Evolutionary conservation across 1,140 invertebrate genomes (phyloP), one percentile per base, ranked within the genome.

Genomic region (Drosophila arizonae): DNA sequence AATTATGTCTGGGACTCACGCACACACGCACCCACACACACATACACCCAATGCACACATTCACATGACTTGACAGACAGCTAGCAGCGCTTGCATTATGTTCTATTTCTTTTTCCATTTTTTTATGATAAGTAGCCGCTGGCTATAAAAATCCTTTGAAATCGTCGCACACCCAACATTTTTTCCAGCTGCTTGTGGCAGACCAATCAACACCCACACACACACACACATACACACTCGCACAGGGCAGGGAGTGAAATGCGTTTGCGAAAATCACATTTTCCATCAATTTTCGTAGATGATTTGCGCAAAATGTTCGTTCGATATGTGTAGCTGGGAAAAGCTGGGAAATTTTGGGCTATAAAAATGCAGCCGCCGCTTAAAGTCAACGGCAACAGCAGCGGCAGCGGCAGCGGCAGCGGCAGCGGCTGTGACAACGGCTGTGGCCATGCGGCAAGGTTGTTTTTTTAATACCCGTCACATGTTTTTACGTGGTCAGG

Each of bases 41-140:
- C 82, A 77, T n/a, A 4, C 43, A 45, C 6, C 13, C n/a, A 45
- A 15, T 15, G 4, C 43, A 45, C 43, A 77, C 68, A 71, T 79
- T 68, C 82, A 77, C 77, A 84, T 87, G 79, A 84, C 74, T 88
- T 88, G 84, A 77, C 84, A 86, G 81, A 78, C 81, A 79, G 69
- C 66, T 56, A 62, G 75, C 72, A 72, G 67, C 62, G 63, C 43
- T 72, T 63, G 79, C 72, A 87, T 87, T 86, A 77, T 85, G 70
- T 76, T 78, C 69, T 15, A 67, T 64, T 68, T 66, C 64, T 61
- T 54, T 55, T 4, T 15, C 13, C n/a, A 3, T 48, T 76, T 87
- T 87, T 86, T 86, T 86, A 87, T 86, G 82, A 82, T 86, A 89
- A 89, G 85, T 89, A 89, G 81, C 81, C 81, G 86, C 81, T 86